These are phyloP conservation scores for Ryuthela nishihirai DNA, from an alignment of 2,888 invertebrate genomes.

Conservation along the genomic window DNA sequence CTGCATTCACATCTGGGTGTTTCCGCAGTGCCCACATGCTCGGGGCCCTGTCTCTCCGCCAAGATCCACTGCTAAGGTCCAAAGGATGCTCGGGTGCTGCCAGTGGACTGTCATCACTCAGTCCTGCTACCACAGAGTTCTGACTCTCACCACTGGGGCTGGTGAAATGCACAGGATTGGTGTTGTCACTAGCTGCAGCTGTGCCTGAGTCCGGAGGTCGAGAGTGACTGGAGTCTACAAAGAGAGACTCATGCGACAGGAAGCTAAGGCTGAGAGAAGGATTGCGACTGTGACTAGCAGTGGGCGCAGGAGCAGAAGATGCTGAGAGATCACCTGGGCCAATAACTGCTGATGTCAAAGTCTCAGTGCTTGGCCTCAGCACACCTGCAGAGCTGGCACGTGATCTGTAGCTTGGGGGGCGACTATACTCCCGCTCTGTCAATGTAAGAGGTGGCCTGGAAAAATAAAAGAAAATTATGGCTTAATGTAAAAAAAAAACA, in stretches of 20 bases:
- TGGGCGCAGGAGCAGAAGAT: slow-evolving; percentile 1
- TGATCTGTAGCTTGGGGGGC: slow-evolving; percentile 37
- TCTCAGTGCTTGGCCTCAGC: slow-evolving; percentile 33
- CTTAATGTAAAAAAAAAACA: background rate
- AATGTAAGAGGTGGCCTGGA: slow-evolving; percentile 33
- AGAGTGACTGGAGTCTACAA: slow-evolving; percentile 43
- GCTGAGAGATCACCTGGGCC: slow-evolving; percentile 10
- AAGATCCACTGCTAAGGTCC: background rate
- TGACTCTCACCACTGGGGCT: slow-evolving; percentile 36
- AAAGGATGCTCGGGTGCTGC: slow-evolving; percentile 6
- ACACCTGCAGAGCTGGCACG: slow-evolving; percentile 36
- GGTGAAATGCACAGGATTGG: slow-evolving; percentile 17
- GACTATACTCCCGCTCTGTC: slow-evolving; percentile 34
- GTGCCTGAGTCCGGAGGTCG: slow-evolving; percentile 14
- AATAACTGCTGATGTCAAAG: slow-evolving; percentile 17
- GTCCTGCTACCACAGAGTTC: slow-evolving; percentile 53
- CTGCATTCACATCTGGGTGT: slow-evolving; percentile 46
- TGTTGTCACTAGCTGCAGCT: background rate
- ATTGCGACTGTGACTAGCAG: slow-evolving; percentile 44
- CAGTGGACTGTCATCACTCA: slow-evolving; percentile 55
- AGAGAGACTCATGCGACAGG: slow-evolving; percentile 46
- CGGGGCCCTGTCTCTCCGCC: slow-evolving; percentile 8
- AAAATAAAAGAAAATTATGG: background rate
- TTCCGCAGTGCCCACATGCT: slow-evolving; percentile 12
- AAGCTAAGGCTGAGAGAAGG: slow-evolving; percentile 47